Conservation (phyloP, 2,888 invertebrate species). For the Monopis laevigella region DNA sequence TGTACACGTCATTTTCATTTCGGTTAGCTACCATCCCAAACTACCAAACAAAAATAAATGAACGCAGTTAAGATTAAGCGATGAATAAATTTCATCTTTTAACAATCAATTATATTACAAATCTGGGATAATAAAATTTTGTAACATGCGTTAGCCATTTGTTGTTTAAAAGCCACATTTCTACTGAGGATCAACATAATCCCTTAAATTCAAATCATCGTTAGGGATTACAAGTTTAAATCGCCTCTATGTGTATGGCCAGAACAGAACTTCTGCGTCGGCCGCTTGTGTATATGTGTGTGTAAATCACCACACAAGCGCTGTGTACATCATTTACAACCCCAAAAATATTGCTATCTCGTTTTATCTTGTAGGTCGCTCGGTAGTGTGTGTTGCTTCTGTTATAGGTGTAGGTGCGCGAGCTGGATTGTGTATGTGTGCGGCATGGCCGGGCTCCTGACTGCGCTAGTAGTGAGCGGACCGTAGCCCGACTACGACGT, state of each 20-base stretch:
- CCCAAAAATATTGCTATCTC: constrained; percentile 57
- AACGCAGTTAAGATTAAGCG: too few species aligned
- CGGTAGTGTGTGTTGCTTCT: constrained; percentile 36
- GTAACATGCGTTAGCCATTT: constrained; percentile 7
- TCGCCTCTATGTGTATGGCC: constrained; percentile 48
- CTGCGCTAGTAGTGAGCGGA: constrained; percentile 60
- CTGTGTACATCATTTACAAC: constrained; percentile 58
- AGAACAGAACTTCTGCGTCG: constrained; percentile 36
- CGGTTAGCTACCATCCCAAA: too few species aligned
- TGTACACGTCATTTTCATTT: too few species aligned
- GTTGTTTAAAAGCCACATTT: constrained; percentile 12
- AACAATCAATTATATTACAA: too few species aligned
- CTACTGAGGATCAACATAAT: constrained; percentile 34
- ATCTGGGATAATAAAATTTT: too few species aligned
- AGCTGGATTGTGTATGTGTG: constrained; percentile 42
- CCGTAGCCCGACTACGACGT: constrained; percentile 51
- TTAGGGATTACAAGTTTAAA: constrained; percentile 63
- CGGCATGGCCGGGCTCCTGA: constrained; percentile 50
- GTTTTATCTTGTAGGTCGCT: constrained; percentile 43
- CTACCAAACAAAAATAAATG: too few species aligned
- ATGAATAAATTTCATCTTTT: too few species aligned
- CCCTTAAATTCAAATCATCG: constrained; percentile 60
- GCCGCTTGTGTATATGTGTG: constrained; percentile 32
- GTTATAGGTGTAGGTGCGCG: constrained; percentile 30
- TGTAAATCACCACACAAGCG: constrained; percentile 47